Base-by-base conservation (phyloP, 1,140 invertebrate genomes). In the Forficula auricularia region DNA sequence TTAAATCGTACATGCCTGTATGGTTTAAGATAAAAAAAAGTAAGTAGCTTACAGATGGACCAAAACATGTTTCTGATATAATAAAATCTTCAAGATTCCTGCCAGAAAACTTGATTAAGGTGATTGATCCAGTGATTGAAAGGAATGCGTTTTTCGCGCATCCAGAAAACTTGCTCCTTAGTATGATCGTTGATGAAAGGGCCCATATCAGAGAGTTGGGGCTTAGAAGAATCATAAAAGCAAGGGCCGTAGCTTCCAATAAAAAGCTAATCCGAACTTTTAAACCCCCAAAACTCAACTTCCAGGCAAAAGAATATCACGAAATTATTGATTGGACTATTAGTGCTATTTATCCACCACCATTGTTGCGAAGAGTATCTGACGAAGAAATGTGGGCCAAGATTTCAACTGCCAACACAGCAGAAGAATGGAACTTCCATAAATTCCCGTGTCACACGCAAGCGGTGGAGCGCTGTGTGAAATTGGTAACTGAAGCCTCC, bases 21-120 rank as follows among this genome's bases (percentile, higher is more conserved):
- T 59, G 57, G 56, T 59, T 59, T 49, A n/a, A 15, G 19, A 57
- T 57, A 36, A 59, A 52, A 46, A 45, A 2, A 12, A 56, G 33
- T 38, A 49, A 42, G 45, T 42, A 40, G 54, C 46, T 50, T 48
- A 57, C 46, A 32, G 41, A 53, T 45, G 54, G 50, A 39, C 37
- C 47, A 30, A 42, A 47, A 40, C 42, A 48, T 43, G 30, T 54
- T 40, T 52, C 48, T 38, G 12, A 48, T 22, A 33, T 42, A 8
- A 50, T 54, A 27, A 15, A 49, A 32, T 39, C 48, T 38, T 46
- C 43, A 36, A 36, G 44, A 40, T 46, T 14, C 37, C 49, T 41
- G 20, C 37, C 42, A 12, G 42, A 45, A 2, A 35, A 44, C 2
- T 15, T 54, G 15, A 30, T 30, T 9, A 33, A 43, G 47, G 44